Percentiles rank a stretch among this genome's conserved stretches.
Conservation (phyloP, 1,140 invertebrate genomes). For the Anoplophora glabripennis region DNA sequence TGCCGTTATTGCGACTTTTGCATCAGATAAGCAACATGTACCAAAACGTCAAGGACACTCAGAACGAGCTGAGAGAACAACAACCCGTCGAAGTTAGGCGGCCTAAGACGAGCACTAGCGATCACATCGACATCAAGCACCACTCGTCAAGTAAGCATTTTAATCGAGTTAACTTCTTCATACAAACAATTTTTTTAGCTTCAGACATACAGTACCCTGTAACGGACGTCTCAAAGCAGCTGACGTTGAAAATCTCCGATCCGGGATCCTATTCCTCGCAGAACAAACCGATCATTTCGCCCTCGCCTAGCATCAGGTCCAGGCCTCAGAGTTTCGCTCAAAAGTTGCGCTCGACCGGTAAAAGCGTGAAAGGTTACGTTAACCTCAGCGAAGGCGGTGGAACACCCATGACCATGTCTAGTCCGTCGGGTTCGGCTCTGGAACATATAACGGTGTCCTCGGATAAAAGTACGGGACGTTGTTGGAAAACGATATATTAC, state of each 20-base stretch:
- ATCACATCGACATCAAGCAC: constrained; percentile 42
- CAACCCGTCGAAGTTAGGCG: constrained; percentile 44
- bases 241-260: constrained; percentile 45
- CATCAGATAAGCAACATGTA: constrained; percentile 98
- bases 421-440: constrained; percentile 58
- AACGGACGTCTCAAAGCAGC: constrained; percentile 47
- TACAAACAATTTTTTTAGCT: constrained; percentile 7
- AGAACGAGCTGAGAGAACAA: constrained; percentile 80
- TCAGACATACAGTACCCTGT: constrained; percentile 11
- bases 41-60: constrained; percentile 93
- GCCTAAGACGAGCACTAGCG: constrained; percentile 44
- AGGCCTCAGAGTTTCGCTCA: constrained; percentile 84
- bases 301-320: constrained; percentile 64
- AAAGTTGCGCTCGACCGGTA: constrained; percentile 77
- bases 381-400: constrained; percentile 64
- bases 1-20: constrained; percentile 87
- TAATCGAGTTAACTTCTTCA: constrained; percentile 14
- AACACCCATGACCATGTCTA: constrained; percentile 66
- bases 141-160: constrained; percentile 35
- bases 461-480: constrained; percentile 61
- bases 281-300: constrained; percentile 53
- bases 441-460: constrained; percentile 56
- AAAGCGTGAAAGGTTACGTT: constrained; percentile 68
- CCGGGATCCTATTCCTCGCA: constrained; percentile 40
- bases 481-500: constrained; percentile 93